Evolutionary conservation across 1,140 invertebrate genomes (phyloP).

Genomic region (Planococcus citri): DNA sequence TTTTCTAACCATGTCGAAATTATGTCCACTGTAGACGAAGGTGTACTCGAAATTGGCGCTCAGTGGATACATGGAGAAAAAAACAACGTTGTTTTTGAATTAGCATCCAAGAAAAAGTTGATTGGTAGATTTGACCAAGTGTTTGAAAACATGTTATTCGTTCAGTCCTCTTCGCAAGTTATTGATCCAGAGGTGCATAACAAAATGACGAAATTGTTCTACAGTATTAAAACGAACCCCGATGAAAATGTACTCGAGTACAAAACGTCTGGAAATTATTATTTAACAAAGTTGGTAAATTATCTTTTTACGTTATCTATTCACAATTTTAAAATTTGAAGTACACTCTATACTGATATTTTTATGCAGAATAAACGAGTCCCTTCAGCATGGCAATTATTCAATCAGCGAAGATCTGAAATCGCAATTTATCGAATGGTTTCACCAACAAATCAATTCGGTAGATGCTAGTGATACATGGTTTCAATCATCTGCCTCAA

Average conservation of each 20-base stretch:
- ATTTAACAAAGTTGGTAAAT: neutral
- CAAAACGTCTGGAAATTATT: neutral
- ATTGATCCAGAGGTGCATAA: neutral
- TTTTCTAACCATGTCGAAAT: too few species aligned
- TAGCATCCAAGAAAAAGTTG: conserved; percentile 41
- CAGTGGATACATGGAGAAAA: conserved; percentile 74
- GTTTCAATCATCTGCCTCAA: conserved; percentile 44
- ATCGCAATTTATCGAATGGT: conserved; percentile 30
- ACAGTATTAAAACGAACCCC: neutral
- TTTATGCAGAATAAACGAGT: neutral
- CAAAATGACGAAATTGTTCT: neutral
- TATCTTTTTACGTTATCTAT: too few species aligned
- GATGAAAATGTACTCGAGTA: neutral
- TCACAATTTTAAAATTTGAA: too few species aligned
- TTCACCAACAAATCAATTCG: conserved; percentile 32
- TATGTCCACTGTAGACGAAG: conserved; percentile 34
- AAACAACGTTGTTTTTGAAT: conserved; percentile 51
- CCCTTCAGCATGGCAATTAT: neutral
- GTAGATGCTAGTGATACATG: conserved; percentile 44
- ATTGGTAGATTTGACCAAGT: neutral
- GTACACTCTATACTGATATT: neutral
- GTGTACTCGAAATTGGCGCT: conserved; percentile 62
- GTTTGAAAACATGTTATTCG: neutral
- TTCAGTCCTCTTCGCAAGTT: neutral
- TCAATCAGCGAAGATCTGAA: neutral